Evolutionary conservation across 2,888 invertebrate genomes (phyloP).

Genomic region (Melikaiella ostensackeni): DNA sequence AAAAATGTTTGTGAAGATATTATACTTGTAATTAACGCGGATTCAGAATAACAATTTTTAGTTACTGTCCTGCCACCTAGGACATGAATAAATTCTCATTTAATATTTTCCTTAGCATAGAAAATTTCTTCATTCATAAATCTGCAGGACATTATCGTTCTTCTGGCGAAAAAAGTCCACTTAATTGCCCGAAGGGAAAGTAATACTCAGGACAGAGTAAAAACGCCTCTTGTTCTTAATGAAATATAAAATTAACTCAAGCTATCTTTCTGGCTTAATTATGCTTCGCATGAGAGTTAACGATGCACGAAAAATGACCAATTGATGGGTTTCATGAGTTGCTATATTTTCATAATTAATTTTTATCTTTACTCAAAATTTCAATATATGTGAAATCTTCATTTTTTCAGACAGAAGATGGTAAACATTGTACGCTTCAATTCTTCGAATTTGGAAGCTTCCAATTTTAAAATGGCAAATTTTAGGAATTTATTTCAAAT

Average conservation of each 20-base stretch:
- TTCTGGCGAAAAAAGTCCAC: conserved; percentile 62
- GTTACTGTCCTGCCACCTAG: background rate
- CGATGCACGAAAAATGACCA: conserved; percentile 42
- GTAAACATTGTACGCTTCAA: too few relatives aligned
- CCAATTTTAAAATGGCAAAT: too few relatives aligned
- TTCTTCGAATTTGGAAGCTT: too few relatives aligned
- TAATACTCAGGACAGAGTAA: conserved; percentile 46
- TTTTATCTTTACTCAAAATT: background rate
- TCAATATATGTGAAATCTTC: too few relatives aligned
- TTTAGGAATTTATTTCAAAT: too few relatives aligned
- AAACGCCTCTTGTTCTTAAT: conserved; percentile 39
- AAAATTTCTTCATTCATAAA: conserved; percentile 13
- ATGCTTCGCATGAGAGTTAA: conserved; percentile 43
- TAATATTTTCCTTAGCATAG: background rate
- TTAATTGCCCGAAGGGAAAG: conserved; percentile 64
- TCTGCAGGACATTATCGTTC: conserved; percentile 44
- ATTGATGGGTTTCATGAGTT: background rate
- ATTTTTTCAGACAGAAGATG: too few relatives aligned
- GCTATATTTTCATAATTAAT: background rate
- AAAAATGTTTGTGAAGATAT: background rate
- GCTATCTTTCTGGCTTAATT: conserved; percentile 58
- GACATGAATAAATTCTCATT: conserved; percentile 14
- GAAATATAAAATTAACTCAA: conserved; percentile 61
- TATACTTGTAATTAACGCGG: background rate
- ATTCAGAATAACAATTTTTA: background rate